Evolutionary conservation across 2,888 invertebrate genomes (phyloP).

Genomic region (Hymenopus coronatus): DNA sequence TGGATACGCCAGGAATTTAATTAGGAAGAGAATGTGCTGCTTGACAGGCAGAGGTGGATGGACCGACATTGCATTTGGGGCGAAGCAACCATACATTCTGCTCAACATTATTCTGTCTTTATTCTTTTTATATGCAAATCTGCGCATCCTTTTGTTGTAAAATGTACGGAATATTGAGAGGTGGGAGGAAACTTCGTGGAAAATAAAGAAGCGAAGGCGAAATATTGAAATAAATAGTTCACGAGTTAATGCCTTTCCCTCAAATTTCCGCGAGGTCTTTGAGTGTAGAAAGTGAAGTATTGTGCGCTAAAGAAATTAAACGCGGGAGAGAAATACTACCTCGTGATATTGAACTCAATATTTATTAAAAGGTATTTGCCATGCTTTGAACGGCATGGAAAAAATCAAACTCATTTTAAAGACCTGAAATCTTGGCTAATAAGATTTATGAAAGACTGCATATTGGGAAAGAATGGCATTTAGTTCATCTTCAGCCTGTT

Average conservation of each 20-base stretch:
- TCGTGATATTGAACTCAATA: no score
- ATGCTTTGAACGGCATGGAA: no score
- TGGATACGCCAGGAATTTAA: conserved; percentile 7
- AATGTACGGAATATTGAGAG: neutral
- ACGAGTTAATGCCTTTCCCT: neutral
- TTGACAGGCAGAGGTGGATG: neutral
- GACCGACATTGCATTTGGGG: neutral
- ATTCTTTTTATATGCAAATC: neutral
- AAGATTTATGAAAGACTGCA: no score
- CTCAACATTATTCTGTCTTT: neutral
- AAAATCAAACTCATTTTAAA: no score
- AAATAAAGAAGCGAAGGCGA: neutral
- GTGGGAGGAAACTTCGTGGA: neutral
- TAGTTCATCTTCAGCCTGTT: no score
- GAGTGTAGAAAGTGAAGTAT: neutral
- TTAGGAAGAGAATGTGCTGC: neutral
- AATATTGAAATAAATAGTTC: neutral
- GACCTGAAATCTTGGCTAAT: no score
- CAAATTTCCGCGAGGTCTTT: neutral
- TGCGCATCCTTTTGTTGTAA: neutral
- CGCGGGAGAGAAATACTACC: no score
- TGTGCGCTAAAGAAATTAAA: neutral
- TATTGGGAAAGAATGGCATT: no score
- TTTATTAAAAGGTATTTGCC: no score
- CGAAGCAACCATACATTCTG: neutral